Evolutionary conservation across 2,888 invertebrate species (phyloP).

Genomic region (Diabrotica balteata): DNA sequence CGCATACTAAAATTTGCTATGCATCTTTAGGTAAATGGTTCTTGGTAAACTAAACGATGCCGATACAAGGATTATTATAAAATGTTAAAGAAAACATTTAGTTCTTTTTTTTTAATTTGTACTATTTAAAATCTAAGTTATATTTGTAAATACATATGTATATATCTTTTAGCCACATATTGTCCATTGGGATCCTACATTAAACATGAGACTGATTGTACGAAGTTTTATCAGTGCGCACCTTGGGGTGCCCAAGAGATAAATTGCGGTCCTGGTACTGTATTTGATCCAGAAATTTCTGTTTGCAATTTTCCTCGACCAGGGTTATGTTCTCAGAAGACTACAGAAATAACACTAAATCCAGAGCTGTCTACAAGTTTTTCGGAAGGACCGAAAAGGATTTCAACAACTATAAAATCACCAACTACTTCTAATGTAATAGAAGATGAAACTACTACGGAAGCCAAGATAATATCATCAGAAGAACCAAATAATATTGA

Average conservation of each 20-base stretch:
- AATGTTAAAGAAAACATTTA: too few relatives aligned
- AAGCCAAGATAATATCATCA: not conserved
- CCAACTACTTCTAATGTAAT: not conserved
- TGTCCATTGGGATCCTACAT: conserved; percentile 10
- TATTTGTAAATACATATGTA: not conserved
- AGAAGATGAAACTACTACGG: not conserved
- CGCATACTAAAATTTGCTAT: too few relatives aligned
- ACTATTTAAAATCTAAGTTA: not conserved
- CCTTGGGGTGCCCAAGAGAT: conserved; percentile 8
- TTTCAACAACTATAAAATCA: not conserved
- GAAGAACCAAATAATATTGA: not conserved
- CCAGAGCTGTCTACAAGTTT: not conserved
- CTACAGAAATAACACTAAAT: not conserved
- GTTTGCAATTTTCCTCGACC: conserved; percentile 14
- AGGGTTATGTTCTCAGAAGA: conserved; percentile 1
- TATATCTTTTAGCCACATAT: conserved; percentile 7
- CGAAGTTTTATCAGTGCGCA: conserved; percentile 24
- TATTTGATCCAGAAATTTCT: conserved; percentile 14
- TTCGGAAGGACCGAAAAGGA: not conserved
- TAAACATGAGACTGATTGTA: conserved; percentile 22
- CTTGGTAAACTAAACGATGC: too few relatives aligned
- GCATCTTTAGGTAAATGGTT: too few relatives aligned
- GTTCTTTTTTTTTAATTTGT: too few relatives aligned
- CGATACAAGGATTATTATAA: too few relatives aligned
- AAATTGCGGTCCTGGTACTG: conserved; percentile 14